phyloP scores from a whole-genome alignment of 2,797 vertebrate species.

The Trematomus bernacchii region DNA sequence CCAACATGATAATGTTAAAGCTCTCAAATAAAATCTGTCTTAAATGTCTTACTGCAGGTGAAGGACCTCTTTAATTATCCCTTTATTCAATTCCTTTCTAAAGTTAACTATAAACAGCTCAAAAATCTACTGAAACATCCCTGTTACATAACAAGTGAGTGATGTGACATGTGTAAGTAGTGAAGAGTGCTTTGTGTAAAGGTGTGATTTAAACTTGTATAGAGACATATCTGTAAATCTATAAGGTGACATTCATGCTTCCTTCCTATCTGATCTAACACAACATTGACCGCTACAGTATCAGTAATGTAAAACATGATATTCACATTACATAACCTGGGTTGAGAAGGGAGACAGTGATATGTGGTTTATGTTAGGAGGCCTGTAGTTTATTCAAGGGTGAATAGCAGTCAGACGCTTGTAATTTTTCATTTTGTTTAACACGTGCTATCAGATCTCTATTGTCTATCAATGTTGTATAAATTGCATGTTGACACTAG shows the following conservation, averaged over 20 bases:
- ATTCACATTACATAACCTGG: not conserved
- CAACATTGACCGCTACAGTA: not conserved
- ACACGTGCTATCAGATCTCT: not conserved
- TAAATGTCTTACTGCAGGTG: not conserved
- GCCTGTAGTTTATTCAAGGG: not conserved
- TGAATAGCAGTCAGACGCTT: not conserved
- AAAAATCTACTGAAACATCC: not conserved
- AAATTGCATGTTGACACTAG: not conserved
- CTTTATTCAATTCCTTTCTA: not conserved
- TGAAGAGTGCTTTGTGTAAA: not conserved
- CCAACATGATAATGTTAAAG: not conserved
- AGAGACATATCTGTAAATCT: not conserved
- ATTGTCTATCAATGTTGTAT: not conserved
- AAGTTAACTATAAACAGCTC: not conserved
- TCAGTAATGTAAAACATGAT: not conserved
- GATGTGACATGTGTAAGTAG: not conserved
- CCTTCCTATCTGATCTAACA: not conserved
- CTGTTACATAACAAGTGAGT: not conserved
- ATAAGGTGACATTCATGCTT: too few species aligned
- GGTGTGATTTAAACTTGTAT: not conserved
- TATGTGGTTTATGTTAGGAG: not conserved
- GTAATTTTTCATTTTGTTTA: not conserved
- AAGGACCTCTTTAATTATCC: slow-evolving; percentile 1
- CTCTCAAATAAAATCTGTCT: not conserved
- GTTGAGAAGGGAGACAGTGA: not conserved